Evolutionary conservation across 2,113 vertebrate species (phyloP), one percentile per base, ranked within the genome.

Genomic region (Nesoenas mayeri): DNA sequence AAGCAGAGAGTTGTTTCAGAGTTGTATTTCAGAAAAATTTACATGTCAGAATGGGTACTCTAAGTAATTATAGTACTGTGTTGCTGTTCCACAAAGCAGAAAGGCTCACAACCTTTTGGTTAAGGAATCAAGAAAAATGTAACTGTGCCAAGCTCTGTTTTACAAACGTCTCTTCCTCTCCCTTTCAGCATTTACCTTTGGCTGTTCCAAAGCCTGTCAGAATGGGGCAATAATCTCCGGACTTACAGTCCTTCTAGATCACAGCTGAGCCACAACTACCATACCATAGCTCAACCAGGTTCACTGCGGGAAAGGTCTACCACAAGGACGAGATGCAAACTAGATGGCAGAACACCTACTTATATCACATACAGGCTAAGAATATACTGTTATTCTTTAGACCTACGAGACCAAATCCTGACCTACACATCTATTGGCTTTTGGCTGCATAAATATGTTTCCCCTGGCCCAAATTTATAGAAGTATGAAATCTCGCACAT

Each of bases 361-460:
- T 74, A 26, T 9, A 73, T 44, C 85, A 64, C 57, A 57, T 13
- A 38, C 24, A 88, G 62, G 22, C 54, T 47, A 81, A 51, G 24
- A 81, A 89, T 34, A 78, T 47, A 78, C 21, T 73, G n/a, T 44
- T 83, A 18, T 66, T 86, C 72, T 85, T 85, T 24, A 65, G 54
- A 77, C 21, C 48, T 74, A 5, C 16, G 54, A 88, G 67, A 71
- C 58, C 36, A 83, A 72, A 85, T 65, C 38, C 17, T 78, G 75
- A 79, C n/a, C 81, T 91, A 67, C 11, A 26, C 60, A 77, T 82
- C 53, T 72, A 15, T 5, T 51, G 64, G 29, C 14, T 92, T 92
- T 51, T 79, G 85, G 80, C 58, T 91, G 57, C 28, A 48, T 89
- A 83, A 93, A 78, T 58, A 64, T 50, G 6, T 94, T 96, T 79